Percentiles rank a stretch among this genome's conserved stretches.
phyloP scores from a whole-genome alignment of 2,113 vertebrate genomes.

The Calidris pugnax region DNA sequence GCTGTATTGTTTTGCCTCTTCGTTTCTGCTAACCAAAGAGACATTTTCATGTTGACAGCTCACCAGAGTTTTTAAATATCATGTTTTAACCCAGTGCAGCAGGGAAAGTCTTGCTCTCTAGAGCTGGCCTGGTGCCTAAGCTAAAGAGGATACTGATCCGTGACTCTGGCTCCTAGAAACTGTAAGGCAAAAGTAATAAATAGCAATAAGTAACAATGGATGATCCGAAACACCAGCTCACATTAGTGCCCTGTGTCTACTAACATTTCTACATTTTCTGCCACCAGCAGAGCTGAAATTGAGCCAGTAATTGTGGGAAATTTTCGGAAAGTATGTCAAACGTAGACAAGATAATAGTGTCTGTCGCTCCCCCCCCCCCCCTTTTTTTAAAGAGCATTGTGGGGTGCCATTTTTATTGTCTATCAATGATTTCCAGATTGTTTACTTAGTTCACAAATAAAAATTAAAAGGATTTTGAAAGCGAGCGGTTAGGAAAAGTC shows the following conservation, averaged over 20 bases:
- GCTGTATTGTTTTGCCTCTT: not conserved
- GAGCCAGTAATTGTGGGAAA: constrained; percentile 53
- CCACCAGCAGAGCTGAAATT: constrained; percentile 36
- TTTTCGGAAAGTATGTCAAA: constrained; percentile 55
- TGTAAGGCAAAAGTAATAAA: not conserved
- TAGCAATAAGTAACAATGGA: not conserved
- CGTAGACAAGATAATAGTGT: constrained; percentile 46
- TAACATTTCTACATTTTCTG: constrained; percentile 35
- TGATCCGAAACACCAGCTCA: not conserved
- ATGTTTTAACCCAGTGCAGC: not conserved
- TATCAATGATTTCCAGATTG: constrained; percentile 62
- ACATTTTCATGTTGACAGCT: rapidly evolving
- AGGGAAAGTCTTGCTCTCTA: not conserved
- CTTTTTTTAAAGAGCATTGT: not conserved
- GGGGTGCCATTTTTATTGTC: constrained; percentile 50
- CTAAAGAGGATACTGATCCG: not conserved
- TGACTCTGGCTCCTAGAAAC: not conserved
- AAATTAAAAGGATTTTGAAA: constrained; percentile 34
- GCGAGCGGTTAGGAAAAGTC: not conserved
- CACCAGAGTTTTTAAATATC: not conserved
- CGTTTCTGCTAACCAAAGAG: not conserved
- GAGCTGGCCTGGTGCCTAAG: not conserved
- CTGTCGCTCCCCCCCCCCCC: not conserved
- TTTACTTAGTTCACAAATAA: constrained; percentile 37
- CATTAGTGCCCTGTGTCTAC: not conserved